Conservation (phyloP, 2,888 invertebrate genomes). For the Lampropteryx suffumata region DNA sequence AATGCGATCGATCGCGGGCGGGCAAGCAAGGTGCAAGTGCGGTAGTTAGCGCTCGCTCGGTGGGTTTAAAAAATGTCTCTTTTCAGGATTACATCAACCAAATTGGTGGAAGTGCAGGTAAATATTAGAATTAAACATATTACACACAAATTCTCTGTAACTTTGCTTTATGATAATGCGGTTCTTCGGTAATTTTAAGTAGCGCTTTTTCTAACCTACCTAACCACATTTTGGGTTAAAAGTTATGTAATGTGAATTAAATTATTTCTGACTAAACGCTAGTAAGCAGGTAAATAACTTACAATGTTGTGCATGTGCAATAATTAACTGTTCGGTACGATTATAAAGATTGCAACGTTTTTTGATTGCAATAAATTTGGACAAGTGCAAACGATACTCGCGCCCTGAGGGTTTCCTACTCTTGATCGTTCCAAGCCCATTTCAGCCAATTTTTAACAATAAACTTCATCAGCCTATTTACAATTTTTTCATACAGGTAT, state of each 20-base stretch:
- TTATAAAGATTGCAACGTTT: too few species aligned
- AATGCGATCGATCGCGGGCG: conserved; percentile 69
- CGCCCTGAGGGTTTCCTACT: too few species aligned
- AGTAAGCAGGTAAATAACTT: too few species aligned
- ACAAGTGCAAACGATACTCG: too few species aligned
- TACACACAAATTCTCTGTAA: neutral
- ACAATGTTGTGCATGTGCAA: too few species aligned
- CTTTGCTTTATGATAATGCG: conserved; percentile 3
- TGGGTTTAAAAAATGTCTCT: conserved; percentile 83
- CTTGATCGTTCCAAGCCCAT: too few species aligned
- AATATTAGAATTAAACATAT: neutral
- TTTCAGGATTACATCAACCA: conserved; percentile 85
- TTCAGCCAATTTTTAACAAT: too few species aligned
- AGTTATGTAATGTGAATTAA: conserved; percentile 64
- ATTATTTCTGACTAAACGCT: too few species aligned
- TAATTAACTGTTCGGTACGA: too few species aligned
- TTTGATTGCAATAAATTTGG: too few species aligned
- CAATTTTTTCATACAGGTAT: too few species aligned
- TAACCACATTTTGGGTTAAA: conserved; percentile 47
- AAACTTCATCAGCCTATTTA: too few species aligned
- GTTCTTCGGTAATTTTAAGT: conserved; percentile 2
- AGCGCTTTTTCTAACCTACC: conserved; percentile 52
- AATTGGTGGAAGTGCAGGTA: conserved; percentile 85
- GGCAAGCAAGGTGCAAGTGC: conserved; percentile 46
- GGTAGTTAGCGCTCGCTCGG: conserved; percentile 66